A percentile compares a stretch with the other conserved stretches of the same genome.
phyloP scores from a whole-genome alignment of 1,140 invertebrate species.

The Patella vulgata region DNA sequence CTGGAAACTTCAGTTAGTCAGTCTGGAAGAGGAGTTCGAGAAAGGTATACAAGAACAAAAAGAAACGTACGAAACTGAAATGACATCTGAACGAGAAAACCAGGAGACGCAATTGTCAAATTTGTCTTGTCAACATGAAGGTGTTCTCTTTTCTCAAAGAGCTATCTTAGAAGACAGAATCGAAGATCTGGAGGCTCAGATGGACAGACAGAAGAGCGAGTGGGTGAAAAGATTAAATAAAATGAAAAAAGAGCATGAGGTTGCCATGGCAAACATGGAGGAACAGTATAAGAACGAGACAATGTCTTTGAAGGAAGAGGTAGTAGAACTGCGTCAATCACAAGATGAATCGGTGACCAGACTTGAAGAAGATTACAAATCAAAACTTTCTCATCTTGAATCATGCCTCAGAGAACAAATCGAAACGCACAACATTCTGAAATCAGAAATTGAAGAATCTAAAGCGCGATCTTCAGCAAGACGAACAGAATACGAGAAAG shows the following conservation, averaged over 20 bases:
- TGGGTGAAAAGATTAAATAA: conserved; percentile 7
- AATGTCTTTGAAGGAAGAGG: background rate
- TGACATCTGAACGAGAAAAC: conserved; percentile 21
- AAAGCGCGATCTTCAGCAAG: background rate
- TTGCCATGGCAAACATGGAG: background rate
- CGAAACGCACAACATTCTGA: conserved; percentile 9
- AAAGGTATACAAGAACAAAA: conserved; percentile 35
- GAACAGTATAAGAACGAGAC: conserved; percentile 2
- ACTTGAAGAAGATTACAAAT: conserved; percentile 15
- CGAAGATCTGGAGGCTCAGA: conserved; percentile 4
- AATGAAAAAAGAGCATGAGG: background rate
- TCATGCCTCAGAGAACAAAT: conserved; percentile 25
- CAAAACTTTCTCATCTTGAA: conserved; percentile 21
- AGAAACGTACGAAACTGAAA: conserved; percentile 26
- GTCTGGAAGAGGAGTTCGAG: conserved; percentile 40
- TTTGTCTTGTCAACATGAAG: conserved; percentile 39
- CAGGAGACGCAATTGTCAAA: conserved; percentile 20
- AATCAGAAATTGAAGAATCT: background rate
- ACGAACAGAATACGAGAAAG: background rate
- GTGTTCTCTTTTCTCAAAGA: conserved; percentile 29
- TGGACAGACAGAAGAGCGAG: conserved; percentile 15
- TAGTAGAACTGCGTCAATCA: background rate
- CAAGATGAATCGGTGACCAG: background rate
- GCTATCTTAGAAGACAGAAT: conserved; percentile 33
- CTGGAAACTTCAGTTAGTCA: conserved; percentile 40